A percentile compares a stretch with the other conserved stretches of the same genome.
These are phyloP conservation scores for Eleginops maclovinus DNA, from an alignment of 2,113 vertebrate species.

Conservation along the genomic window DNA sequence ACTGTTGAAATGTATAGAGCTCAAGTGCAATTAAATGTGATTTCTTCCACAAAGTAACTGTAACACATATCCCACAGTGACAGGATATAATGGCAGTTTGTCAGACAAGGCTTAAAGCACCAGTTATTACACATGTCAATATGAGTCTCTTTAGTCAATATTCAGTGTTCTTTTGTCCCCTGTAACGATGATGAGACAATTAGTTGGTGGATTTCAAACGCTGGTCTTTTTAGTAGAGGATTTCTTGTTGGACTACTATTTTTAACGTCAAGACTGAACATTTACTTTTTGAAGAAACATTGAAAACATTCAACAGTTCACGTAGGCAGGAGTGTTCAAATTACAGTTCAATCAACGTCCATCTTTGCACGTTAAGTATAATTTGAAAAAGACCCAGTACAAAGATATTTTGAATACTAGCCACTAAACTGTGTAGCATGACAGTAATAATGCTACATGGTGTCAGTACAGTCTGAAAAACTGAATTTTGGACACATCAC, in stretches of 20 bases:
- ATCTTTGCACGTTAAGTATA: neutral
- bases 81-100: neutral
- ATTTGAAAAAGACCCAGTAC: neutral
- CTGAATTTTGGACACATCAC: neutral
- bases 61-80: neutral
- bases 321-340: neutral
- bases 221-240: neutral
- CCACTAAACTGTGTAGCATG: neutral
- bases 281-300: too few species aligned
- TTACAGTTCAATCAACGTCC: neutral
- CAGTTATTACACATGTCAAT: neutral
- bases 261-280: too few species aligned
- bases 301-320: neutral
- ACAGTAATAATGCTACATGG: neutral
- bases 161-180: neutral
- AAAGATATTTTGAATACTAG: neutral
- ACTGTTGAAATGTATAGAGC: conserved; percentile 18
- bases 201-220: neutral
- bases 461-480: neutral
- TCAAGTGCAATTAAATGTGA: conserved; percentile 59
- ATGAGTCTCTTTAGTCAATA: neutral
- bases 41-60: conserved; percentile 23
- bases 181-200: neutral
- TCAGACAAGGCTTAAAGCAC: neutral
- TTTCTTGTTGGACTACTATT: neutral